Percentiles rank a stretch among this genome's conserved stretches.
These are phyloP conservation scores for Gallinago paraguaiae DNA, from an alignment of 2,113 vertebrate species.

Conservation along the genomic window DNA sequence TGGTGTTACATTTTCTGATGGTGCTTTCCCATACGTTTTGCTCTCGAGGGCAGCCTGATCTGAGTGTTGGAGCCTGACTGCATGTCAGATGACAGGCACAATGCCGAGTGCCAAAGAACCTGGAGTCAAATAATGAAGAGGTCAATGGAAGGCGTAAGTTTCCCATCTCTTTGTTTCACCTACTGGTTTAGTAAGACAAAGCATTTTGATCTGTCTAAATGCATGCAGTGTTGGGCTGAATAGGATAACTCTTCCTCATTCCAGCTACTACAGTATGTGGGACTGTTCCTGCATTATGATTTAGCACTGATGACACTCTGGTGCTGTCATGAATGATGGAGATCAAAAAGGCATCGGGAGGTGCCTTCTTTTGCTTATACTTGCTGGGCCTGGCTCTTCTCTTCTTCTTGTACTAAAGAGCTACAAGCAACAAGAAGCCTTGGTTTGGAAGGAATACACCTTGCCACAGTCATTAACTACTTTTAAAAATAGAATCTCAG, in stretches of 20 bases:
- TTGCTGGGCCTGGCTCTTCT: neutral
- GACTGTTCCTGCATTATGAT: neutral
- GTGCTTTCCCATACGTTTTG: neutral
- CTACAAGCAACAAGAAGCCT: neutral
- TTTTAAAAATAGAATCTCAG: constrained; percentile 14
- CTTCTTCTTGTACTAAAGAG: neutral
- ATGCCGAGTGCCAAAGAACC: neutral
- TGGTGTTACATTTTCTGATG: neutral
- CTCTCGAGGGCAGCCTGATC: neutral
- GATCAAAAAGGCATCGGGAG: neutral
- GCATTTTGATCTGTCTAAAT: neutral
- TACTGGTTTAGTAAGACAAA: neutral
- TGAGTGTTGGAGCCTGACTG: neutral
- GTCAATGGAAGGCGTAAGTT: neutral
- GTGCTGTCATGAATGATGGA: neutral
- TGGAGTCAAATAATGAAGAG: neutral
- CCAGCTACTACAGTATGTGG: neutral
- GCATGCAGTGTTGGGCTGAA: neutral
- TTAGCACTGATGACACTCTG: neutral
- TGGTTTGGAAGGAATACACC: neutral
- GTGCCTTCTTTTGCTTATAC: neutral
- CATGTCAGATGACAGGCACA: neutral
- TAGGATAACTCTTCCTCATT: neutral
- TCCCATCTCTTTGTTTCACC: neutral
- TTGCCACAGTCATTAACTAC: neutral